phyloP scores from a whole-genome alignment of 2,797 vertebrate species.

The Epinephelus malabaricus region DNA sequence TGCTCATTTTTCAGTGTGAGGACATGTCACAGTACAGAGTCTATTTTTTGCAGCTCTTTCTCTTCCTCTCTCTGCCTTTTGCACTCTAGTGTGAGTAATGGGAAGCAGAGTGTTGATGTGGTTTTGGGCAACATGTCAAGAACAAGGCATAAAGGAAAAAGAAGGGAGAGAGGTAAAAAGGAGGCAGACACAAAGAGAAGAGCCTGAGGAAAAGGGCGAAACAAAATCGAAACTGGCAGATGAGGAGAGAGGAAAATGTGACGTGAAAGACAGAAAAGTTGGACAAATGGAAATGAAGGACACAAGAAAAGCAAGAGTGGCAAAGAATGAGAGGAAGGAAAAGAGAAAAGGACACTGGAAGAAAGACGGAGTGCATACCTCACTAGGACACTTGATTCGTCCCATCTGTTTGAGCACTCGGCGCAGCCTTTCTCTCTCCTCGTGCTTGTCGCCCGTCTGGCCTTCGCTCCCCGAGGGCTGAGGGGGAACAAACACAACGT shows the following conservation, averaged over 20 bases:
- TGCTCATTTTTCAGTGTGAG: slow-evolving; percentile 55
- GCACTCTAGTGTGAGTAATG: slow-evolving; percentile 71
- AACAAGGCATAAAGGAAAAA: slow-evolving; percentile 61
- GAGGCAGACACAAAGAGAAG: slow-evolving; percentile 57
- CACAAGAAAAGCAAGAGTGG: slow-evolving; percentile 33
- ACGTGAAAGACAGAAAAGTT: slow-evolving; percentile 33
- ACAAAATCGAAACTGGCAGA: slow-evolving; percentile 59
- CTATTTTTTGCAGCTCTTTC: slow-evolving; percentile 56
- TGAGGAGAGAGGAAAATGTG: slow-evolving; percentile 51
- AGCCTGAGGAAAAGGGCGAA: slow-evolving; percentile 50
- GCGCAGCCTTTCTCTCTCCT: slow-evolving; percentile 93
- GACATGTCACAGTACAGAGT: slow-evolving; percentile 55
- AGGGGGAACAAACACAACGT: slow-evolving; percentile 72
- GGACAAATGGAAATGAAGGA: slow-evolving; percentile 55
- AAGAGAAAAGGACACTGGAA: slow-evolving; percentile 39
- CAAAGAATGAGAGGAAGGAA: slow-evolving; percentile 42
- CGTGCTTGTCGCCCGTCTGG: slow-evolving; percentile 89
- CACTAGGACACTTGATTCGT: slow-evolving; percentile 94
- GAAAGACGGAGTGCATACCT: slow-evolving; percentile 86
- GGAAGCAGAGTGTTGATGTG: slow-evolving; percentile 76
- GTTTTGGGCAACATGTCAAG: slow-evolving; percentile 76
- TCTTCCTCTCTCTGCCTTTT: slow-evolving; percentile 60
- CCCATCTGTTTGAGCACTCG: slow-evolving; percentile 98
- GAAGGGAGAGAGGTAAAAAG: slow-evolving; percentile 45
- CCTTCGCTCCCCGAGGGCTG: slow-evolving; percentile 88